phyloP scores from a whole-genome alignment of 2,797 vertebrate genomes.

The Phataginus tetradactyla region DNA sequence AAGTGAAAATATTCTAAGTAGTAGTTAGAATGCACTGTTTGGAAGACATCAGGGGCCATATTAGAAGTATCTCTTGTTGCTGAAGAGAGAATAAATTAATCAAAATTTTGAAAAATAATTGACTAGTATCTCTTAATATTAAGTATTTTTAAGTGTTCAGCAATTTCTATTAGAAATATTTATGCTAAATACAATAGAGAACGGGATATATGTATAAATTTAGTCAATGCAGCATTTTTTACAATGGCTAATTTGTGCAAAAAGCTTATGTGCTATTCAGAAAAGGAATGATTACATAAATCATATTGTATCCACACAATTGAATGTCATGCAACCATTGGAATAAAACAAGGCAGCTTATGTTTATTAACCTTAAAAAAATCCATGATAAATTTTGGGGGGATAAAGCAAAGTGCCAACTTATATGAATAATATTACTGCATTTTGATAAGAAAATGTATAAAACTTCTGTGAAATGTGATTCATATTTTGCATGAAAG shows the following conservation, averaged over 20 bases:
- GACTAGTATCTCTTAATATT: background rate
- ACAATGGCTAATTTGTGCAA: background rate
- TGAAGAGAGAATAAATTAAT: background rate
- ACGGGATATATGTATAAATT: background rate
- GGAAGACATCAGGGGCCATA: background rate
- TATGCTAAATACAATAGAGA: background rate
- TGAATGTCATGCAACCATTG: background rate
- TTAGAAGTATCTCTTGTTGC: background rate
- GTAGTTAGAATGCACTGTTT: rapidly evolving
- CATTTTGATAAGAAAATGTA: background rate
- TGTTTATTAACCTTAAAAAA: background rate
- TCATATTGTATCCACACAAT: background rate
- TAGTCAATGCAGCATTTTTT: background rate
- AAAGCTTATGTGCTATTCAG: background rate
- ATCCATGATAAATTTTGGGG: background rate
- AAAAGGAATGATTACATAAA: background rate
- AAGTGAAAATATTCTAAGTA: background rate
- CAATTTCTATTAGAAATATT: background rate
- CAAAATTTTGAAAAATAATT: background rate
- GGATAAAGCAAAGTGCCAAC: background rate
- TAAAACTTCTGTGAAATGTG: background rate
- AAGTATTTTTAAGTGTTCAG: background rate
- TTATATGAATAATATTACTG: background rate
- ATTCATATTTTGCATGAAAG: background rate
- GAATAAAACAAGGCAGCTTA: background rate